These are phyloP conservation scores for Calcarius lapponicus DNA, from an alignment of 2,797 vertebrate species.

Conservation along the genomic window DNA sequence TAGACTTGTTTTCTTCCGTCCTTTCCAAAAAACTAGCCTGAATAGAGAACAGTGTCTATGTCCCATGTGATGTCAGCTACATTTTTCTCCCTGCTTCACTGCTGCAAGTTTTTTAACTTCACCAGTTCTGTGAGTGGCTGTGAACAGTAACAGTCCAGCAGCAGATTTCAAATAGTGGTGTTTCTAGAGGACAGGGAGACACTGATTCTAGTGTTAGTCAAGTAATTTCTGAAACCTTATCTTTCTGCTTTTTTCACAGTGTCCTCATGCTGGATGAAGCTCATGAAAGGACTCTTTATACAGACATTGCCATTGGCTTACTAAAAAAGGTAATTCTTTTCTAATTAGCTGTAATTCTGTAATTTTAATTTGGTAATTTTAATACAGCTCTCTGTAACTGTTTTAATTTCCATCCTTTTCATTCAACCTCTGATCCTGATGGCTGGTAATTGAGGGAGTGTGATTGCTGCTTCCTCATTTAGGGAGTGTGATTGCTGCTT, in stretches of 20 bases:
- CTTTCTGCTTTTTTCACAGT: conserved; percentile 73
- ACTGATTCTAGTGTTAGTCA: background rate
- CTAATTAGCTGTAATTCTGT: background rate
- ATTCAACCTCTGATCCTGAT: background rate
- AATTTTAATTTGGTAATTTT: background rate
- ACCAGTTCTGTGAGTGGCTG: background rate
- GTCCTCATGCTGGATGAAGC: conserved; percentile 97
- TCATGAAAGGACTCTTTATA: conserved; percentile 95
- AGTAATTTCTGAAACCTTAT: background rate
- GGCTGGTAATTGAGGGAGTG: background rate
- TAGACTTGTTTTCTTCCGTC: background rate
- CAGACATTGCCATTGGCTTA: conserved; percentile 95
- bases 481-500: background rate
- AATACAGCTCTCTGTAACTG: background rate
- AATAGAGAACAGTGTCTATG: background rate
- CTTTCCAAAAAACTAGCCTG: background rate
- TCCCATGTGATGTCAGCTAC: background rate
- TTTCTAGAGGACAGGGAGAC: background rate
- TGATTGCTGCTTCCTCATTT: background rate
- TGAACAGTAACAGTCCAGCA: background rate
- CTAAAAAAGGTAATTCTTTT: conserved; percentile 89
- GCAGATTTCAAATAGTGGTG: background rate
- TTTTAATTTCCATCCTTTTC: background rate
- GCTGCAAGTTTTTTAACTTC: background rate
- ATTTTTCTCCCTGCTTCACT: background rate